Base-by-base conservation (phyloP, 2,888 invertebrate genomes). In the Ophion obscuratus region DNA sequence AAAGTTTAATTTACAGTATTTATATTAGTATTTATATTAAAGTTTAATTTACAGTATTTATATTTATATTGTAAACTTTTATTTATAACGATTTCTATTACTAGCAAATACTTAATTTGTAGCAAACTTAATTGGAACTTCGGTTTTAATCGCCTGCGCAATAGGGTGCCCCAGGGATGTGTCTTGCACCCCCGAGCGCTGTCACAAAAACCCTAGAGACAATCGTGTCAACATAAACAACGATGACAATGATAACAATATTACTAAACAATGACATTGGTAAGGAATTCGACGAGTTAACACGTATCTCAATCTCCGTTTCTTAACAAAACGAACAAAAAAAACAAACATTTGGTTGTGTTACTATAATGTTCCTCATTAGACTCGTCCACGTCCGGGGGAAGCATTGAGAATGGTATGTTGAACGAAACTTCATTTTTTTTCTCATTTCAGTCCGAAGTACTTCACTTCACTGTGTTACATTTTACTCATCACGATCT, bases 391-490 rank as follows among this genome's bases (percentile, higher is more conserved):
- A 91, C 91, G 90, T 90, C 91, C 90, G 91, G 91, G 47, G 91
- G 92, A 91, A 91, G 91, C 92, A 92, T 92, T 92, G 92, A 91
- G 90, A 92, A 92, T 92, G 92, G 92, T 92, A 92, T 91, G 92
- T 91, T 92, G 88, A 89, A 89, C 87, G 86, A 84, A 90, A 89
- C 66, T 89, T 86, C 82, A 88, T 84, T 88, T 86, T 85, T 71
- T 83, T 87, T 4, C 85, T 87, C 73, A 80, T 82, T 81, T 77
- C 73, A 73, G 80, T 81, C 62, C 81, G 68, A 81, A 64, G 85
- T 53, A 76, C 74, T 83, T 74, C 78, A 66, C 83, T 73, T 79
- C 87, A 68, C 76, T 79, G 24, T 79, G 64, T 59, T 86, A 57
- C 86, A 74, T 79, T 88, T 81, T 36, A 83, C 68, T 70, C 64